These are phyloP conservation scores for Pseudorectes ferrugineus DNA, from an alignment of 2,113 vertebrate species.

Conservation along the genomic window DNA sequence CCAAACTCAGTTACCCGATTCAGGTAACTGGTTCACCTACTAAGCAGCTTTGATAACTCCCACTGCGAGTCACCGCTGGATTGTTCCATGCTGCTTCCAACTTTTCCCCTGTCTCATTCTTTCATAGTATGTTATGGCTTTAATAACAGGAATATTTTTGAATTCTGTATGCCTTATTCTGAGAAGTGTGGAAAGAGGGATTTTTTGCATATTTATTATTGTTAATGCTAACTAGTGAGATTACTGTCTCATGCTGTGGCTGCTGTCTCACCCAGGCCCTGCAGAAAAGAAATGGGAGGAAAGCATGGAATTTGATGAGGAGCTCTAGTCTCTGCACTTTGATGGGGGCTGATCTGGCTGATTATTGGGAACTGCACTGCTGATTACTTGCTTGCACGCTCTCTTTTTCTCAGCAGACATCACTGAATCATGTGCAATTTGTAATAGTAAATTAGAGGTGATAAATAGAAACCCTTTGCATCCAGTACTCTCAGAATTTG, in stretches of 20 bases:
- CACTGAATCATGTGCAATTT: neutral
- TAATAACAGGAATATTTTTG: neutral
- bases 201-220: neutral
- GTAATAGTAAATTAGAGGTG: neutral
- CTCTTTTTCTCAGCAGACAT: neutral
- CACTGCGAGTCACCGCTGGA: rapidly evolving
- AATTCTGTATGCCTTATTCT: neutral
- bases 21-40: neutral
- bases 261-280: neutral
- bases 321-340: neutral
- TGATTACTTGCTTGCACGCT: neutral
- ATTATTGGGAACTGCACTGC: neutral
- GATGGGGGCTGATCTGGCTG: neutral
- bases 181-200: neutral
- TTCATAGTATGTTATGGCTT: neutral
- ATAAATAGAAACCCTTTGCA: neutral
- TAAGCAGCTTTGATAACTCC: neutral
- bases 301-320: neutral
- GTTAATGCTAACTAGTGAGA: neutral
- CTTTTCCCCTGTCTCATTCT: neutral
- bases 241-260: neutral
- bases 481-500: neutral
- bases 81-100: neutral
- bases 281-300: neutral
- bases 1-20: neutral